These are phyloP conservation scores for Pygathrix nemaeus DNA, from an alignment of 2,113 vertebrate species.

Conservation along the genomic window DNA sequence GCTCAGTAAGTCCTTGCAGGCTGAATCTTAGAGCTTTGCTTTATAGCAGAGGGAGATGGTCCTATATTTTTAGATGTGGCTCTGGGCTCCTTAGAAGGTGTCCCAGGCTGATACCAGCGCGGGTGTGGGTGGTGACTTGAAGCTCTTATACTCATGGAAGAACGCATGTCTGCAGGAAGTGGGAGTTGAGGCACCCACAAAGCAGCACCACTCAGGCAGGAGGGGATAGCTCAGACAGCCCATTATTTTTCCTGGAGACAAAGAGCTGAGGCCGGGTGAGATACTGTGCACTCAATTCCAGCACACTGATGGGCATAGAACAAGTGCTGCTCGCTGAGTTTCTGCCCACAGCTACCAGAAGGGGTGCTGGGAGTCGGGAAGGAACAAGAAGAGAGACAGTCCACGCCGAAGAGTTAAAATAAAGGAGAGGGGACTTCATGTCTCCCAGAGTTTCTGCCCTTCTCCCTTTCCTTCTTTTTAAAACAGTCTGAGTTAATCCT, in stretches of 20 bases:
- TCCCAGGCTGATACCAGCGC: not conserved
- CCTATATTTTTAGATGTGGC: not conserved
- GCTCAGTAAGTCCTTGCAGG: not conserved
- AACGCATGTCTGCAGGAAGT: not conserved
- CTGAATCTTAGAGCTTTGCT: not conserved
- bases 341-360: not conserved
- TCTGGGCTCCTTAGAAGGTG: not conserved
- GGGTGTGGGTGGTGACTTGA: not conserved
- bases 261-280: not conserved
- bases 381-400: not conserved
- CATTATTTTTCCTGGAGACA: not conserved
- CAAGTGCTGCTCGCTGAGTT: not conserved
- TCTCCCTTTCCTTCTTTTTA: not conserved
- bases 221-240: not conserved
- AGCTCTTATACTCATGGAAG: not conserved
- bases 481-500: not conserved
- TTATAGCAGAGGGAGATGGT: not conserved
- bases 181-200: not conserved
- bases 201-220: not conserved
- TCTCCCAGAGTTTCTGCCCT: not conserved
- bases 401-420: not conserved
- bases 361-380: not conserved
- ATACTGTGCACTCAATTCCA: not conserved
- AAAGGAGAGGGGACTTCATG: not conserved
- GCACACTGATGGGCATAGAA: too few species aligned